These are phyloP conservation scores for Pandemis corylana DNA, from an alignment of 2,888 invertebrate species.

Conservation along the genomic window DNA sequence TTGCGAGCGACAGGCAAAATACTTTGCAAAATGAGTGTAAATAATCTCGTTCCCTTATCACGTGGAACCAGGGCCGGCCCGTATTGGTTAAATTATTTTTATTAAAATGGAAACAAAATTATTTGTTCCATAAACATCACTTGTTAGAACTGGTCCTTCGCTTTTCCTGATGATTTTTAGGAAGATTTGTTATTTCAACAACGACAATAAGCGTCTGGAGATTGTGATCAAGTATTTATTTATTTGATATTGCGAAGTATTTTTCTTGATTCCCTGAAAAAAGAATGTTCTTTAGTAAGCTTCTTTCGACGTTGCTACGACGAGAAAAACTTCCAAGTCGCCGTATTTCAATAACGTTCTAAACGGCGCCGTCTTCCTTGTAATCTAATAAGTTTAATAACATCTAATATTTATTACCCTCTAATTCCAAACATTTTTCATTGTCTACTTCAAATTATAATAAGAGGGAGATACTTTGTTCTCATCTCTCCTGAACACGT, in stretches of 20 bases:
- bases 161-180: not conserved
- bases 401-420: not conserved
- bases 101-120: constrained; percentile 32
- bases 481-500: constrained; percentile 24
- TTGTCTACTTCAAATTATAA: constrained; percentile 24
- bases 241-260: not conserved
- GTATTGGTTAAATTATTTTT: constrained; percentile 27
- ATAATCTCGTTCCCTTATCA: constrained; percentile 32
- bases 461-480: constrained; percentile 16
- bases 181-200: constrained; percentile 1
- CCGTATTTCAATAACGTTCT: not conserved
- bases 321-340: not conserved
- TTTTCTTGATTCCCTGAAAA: constrained; percentile 3
- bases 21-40: constrained; percentile 33
- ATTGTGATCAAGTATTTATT: constrained; percentile 14
- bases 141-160: constrained; percentile 5
- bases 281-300: not conserved
- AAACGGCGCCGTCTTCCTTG: not conserved
- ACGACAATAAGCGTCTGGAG: constrained; percentile 8
- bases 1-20: constrained; percentile 22
- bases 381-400: not conserved
- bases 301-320: not conserved
- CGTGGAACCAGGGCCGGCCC: constrained; percentile 22
- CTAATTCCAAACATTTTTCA: constrained; percentile 23
- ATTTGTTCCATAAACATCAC: constrained; percentile 27